A percentile compares a stretch with the other conserved stretches of the same genome.
Evolutionary conservation across 2,797 vertebrate genomes (phyloP).

Genomic region (Mycteria americana): DNA sequence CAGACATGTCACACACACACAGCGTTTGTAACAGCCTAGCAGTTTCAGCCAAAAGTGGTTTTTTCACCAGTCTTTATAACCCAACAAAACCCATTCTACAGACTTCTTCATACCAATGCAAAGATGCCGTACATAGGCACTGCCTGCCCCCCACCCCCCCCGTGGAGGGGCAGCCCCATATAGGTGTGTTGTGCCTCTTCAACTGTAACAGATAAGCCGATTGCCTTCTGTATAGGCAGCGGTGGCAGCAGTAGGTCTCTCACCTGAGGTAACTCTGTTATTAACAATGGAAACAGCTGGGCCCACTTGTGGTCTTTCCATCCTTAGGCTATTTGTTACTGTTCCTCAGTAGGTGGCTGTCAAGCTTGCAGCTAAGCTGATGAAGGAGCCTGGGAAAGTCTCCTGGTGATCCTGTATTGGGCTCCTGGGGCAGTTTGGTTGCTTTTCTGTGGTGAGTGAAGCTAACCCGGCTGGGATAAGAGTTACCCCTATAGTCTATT

Average conservation of each 20-base stretch:
- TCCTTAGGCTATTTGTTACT: not conserved
- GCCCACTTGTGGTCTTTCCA: not conserved
- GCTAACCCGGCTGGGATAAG: not conserved
- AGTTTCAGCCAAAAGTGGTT: not conserved
- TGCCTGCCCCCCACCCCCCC: rapidly evolving
- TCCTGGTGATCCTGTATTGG: rapidly evolving
- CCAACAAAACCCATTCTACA: not conserved
- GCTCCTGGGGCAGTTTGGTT: rapidly evolving
- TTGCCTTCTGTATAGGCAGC: not conserved
- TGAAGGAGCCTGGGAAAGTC: rapidly evolving
- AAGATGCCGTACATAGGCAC: rapidly evolving
- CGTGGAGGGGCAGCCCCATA: rapidly evolving
- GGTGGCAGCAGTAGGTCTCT: not conserved
- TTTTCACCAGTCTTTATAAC: not conserved
- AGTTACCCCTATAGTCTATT: not conserved
- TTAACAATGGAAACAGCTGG: not conserved
- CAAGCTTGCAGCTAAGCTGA: not conserved
- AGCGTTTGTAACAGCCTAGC: not conserved
- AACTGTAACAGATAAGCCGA: not conserved
- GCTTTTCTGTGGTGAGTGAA: not conserved
- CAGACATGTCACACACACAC: not conserved
- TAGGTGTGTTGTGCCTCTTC: not conserved
- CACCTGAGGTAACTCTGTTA: not conserved
- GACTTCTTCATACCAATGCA: not conserved
- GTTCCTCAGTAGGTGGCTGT: not conserved